Base-by-base conservation (phyloP, 2,113 vertebrate species). In the Cyrtonyx montezumae region DNA sequence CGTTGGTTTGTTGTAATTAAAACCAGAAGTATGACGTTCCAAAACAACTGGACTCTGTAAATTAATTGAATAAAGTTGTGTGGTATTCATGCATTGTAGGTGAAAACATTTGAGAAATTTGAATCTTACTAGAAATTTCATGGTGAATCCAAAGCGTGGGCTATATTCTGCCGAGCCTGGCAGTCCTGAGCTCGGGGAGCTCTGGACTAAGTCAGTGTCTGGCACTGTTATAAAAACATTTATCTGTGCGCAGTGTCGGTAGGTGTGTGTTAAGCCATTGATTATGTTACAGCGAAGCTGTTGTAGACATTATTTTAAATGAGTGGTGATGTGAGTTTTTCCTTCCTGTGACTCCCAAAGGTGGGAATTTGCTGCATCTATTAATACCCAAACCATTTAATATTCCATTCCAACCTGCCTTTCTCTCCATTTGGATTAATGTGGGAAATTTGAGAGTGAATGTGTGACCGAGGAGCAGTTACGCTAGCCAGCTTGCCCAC, bases 291-390 rank as follows among this genome's bases (percentile, higher is more conserved):
- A 70, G 13, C 63, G 20, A 59, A 74, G 51, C 55, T 70, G 4
- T 6, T 2, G 2, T 23, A 85, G 78, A 25, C 15, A 2, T 73
- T 42, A 80, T 80, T 91, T 78, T 48, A 26, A 36, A 65, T 22
- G 37, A 32, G 40, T 16, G 37, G 26, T 83, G 62, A 55, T 25
- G 45, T 51, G 43, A 84, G 67, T 48, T 79, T 67, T 90, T 88
- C 32, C 70, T 86, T 67, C 45, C 66, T 40, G 13, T 73, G 49
- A 11, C 32, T 46, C 23, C 12, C 43, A 21, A 61, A 88, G 69
- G 58, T 86, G 84, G 92, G 43, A 93, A 91, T 93, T 90, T 49
- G 49, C 2, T 70, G 34, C 26, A 7, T 80, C 90, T 94, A 11
- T 81, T 90, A 79, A 83, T 91, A 90, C 7, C 77, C 22, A 42